Percentiles rank a stretch among this genome's conserved stretches.
Conservation (phyloP, 2,888 invertebrate genomes). For the Perdita meconis region DNA sequence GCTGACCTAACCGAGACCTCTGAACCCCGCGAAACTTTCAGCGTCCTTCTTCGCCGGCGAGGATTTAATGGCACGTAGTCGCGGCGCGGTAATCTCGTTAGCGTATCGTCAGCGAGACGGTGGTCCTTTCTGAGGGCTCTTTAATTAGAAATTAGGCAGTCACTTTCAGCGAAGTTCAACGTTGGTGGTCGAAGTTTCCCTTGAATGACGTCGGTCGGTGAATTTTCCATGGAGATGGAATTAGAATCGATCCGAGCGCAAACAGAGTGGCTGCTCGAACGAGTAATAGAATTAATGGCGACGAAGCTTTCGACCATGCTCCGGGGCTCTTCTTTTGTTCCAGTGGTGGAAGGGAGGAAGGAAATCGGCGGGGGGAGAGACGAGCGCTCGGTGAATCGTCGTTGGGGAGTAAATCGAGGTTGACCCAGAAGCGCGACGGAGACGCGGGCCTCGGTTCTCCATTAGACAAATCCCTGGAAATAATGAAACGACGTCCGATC, state of each 20-base stretch:
- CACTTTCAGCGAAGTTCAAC: slow-evolving; percentile 47
- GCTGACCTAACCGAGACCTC: background rate
- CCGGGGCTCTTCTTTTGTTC: slow-evolving; percentile 3
- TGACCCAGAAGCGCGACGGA: background rate
- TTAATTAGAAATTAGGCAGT: slow-evolving; percentile 70
- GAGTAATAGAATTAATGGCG: slow-evolving; percentile 22
- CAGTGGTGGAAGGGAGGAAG: too few relatives aligned
- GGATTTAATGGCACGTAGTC: slow-evolving; percentile 26
- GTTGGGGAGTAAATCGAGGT: too few relatives aligned
- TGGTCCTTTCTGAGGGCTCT: slow-evolving; percentile 54
- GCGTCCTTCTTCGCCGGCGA: background rate
- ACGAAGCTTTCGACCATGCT: slow-evolving; percentile 11
- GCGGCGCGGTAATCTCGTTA: slow-evolving; percentile 50
- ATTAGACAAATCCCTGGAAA: background rate
- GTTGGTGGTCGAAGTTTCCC: slow-evolving; percentile 36
- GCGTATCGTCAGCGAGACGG: slow-evolving; percentile 49
- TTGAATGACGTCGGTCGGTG: slow-evolving; percentile 32
- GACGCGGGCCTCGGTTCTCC: too few relatives aligned
- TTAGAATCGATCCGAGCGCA: slow-evolving; percentile 61
- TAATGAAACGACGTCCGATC: background rate
- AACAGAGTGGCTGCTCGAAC: slow-evolving; percentile 4
- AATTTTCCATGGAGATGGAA: slow-evolving; percentile 64
- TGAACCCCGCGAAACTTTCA: background rate
- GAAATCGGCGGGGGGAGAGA: too few relatives aligned
- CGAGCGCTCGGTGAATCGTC: too few relatives aligned